Evolutionary conservation across 2,113 vertebrate species (phyloP).

Genomic region (Macroglossus sobrinus): DNA sequence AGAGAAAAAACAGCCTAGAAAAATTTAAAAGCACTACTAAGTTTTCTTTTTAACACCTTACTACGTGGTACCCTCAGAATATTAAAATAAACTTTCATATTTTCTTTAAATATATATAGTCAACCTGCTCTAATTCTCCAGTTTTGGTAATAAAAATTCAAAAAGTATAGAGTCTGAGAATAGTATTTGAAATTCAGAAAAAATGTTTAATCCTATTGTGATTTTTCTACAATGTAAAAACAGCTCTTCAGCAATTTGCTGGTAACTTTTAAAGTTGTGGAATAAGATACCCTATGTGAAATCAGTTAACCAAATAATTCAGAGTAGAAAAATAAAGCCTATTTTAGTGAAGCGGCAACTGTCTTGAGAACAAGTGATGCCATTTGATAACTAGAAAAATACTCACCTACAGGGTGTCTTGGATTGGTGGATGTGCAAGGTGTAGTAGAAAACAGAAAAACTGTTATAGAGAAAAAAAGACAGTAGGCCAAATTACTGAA

Average conservation of each 20-base stretch:
- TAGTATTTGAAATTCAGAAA: background rate
- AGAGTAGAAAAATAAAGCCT: constrained; percentile 62
- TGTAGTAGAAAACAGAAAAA: constrained; percentile 79
- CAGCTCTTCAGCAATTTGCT: constrained; percentile 14
- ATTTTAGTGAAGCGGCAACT: constrained; percentile 66
- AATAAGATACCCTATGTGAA: constrained; percentile 46
- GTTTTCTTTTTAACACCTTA: constrained; percentile 16
- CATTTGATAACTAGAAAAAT: constrained; percentile 77
- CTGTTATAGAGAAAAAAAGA: constrained; percentile 78
- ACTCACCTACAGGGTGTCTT: constrained; percentile 78
- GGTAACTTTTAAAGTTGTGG: constrained; percentile 28
- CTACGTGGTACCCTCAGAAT: background rate
- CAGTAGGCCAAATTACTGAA: constrained; percentile 79
- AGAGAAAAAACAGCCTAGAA: background rate
- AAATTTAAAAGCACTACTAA: background rate
- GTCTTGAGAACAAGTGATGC: constrained; percentile 64
- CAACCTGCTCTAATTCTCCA: constrained; percentile 14
- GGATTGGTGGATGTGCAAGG: constrained; percentile 78
- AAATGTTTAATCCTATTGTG: background rate
- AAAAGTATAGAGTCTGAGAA: background rate
- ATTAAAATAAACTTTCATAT: constrained; percentile 17
- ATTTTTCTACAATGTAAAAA: background rate
- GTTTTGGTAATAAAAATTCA: constrained; percentile 16
- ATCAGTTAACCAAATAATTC: constrained; percentile 45
- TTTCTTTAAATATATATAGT: constrained; percentile 24